Evolutionary conservation across 2,797 vertebrate genomes (phyloP).

Genomic region (Artibeus jamaicensis): DNA sequence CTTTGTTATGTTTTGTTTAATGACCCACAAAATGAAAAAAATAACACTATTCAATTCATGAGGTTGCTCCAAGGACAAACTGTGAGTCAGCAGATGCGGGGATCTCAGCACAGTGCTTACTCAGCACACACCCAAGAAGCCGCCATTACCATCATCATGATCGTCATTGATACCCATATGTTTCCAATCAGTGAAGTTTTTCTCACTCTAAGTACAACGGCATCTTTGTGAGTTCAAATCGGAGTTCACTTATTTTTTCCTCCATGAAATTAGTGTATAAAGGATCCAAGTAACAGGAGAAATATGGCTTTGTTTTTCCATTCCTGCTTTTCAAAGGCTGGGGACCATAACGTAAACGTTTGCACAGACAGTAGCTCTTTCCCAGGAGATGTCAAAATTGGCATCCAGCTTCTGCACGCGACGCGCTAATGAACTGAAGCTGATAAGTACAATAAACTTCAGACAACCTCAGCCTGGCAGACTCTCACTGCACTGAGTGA

Average conservation of each 20-base stretch:
- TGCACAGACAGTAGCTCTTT: background rate
- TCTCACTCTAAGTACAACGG: background rate
- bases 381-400: background rate
- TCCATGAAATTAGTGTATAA: background rate
- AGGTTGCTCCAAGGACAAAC: slow-evolving; percentile 24
- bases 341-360: background rate
- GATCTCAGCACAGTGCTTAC: background rate
- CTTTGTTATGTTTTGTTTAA: slow-evolving; percentile 37
- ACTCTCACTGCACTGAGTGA: background rate
- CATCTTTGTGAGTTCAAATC: background rate
- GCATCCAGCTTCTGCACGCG: background rate
- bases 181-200: background rate
- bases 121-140: background rate
- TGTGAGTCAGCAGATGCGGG: background rate
- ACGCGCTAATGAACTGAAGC: background rate
- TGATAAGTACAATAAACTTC: background rate
- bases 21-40: slow-evolving; percentile 49
- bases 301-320: background rate
- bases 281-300: background rate
- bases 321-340: background rate
- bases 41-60: background rate
- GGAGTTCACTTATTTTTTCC: background rate
- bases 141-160: background rate
- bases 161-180: no score
- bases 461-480: background rate